Evolutionary conservation across 2,888 invertebrate genomes (phyloP).

Genomic region (Pasiphila rectangulata): DNA sequence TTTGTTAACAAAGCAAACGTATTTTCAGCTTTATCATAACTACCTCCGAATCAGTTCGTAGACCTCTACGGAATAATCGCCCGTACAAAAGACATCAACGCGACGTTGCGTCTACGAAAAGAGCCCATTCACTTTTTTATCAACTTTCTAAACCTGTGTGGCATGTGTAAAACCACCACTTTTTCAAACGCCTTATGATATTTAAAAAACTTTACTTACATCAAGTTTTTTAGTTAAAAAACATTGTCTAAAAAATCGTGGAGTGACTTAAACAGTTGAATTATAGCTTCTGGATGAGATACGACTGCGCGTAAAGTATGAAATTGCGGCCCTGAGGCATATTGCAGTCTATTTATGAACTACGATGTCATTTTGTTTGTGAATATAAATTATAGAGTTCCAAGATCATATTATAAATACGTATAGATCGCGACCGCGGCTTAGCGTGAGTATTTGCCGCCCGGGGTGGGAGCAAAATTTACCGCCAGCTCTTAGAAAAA

Average conservation of each 20-base stretch:
- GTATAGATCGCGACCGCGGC: no score
- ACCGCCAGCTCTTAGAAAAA: no score
- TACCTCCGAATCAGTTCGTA: slow-evolving; percentile 22
- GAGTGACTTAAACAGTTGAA: slow-evolving; percentile 37
- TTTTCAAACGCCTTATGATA: slow-evolving; percentile 64
- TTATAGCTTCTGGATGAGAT: slow-evolving; percentile 19
- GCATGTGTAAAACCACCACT: slow-evolving; percentile 59
- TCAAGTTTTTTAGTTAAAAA: slow-evolving; percentile 45
- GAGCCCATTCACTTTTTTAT: slow-evolving; percentile 20
- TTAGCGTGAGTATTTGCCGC: no score
- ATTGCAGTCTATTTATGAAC: slow-evolving; percentile 3
- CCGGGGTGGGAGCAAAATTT: no score
- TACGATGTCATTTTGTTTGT: slow-evolving; percentile 4
- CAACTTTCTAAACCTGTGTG: slow-evolving; percentile 49
- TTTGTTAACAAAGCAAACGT: no score
- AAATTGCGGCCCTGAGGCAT: neutral
- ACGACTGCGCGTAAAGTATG: neutral
- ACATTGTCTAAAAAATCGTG: slow-evolving; percentile 50
- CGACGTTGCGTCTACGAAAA: slow-evolving; percentile 34
- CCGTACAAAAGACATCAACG: slow-evolving; percentile 70
- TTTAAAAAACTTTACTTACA: slow-evolving; percentile 55
- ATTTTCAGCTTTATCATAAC: no score
- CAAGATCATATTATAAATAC: no score
- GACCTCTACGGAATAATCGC: slow-evolving; percentile 23
- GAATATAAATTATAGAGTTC: slow-evolving; percentile 2